Evolutionary conservation across 1,140 invertebrate genomes (phyloP).

Genomic region (Dreissena rostriformis): DNA sequence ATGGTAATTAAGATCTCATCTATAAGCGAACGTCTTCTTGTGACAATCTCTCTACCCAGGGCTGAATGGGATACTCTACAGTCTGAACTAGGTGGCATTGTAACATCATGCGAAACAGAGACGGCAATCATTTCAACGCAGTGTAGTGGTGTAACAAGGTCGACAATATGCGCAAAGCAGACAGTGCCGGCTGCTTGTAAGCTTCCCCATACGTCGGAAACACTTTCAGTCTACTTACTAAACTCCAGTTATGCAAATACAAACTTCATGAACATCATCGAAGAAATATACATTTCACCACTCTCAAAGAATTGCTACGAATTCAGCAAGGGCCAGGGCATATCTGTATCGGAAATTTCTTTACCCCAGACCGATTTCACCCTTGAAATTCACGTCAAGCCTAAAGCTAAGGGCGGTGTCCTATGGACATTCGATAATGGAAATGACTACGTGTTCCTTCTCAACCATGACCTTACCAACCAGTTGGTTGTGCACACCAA

Average conservation of each 20-base stretch:
- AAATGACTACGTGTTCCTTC: constrained; percentile 20
- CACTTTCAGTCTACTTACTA: constrained; percentile 7
- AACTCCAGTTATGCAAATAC: not conserved
- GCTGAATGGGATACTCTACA: constrained; percentile 34
- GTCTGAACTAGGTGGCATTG: constrained; percentile 14
- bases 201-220: constrained; percentile 12
- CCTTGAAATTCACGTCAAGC: constrained; percentile 46
- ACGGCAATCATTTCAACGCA: constrained; percentile 15
- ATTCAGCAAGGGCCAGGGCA: constrained; percentile 12
- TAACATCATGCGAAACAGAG: constrained; percentile 35
- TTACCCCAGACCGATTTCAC: constrained; percentile 38
- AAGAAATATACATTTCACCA: constrained; percentile 25
- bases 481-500: constrained; percentile 24
- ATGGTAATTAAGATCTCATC: constrained; percentile 23
- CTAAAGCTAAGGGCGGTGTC: constrained; percentile 26
- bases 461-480: constrained; percentile 11
- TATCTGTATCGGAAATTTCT: not conserved
- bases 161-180: constrained; percentile 18
- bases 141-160: constrained; percentile 22
- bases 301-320: constrained; percentile 29
- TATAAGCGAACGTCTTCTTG: constrained; percentile 25
- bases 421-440: constrained; percentile 29
- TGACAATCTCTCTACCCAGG: constrained; percentile 31
- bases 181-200: constrained; percentile 26
- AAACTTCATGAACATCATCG: constrained; percentile 18